Evolutionary conservation across 2,888 invertebrate species (phyloP), one percentile per base, ranked within the genome.

Genomic region (Hoplodrina ambigua): DNA sequence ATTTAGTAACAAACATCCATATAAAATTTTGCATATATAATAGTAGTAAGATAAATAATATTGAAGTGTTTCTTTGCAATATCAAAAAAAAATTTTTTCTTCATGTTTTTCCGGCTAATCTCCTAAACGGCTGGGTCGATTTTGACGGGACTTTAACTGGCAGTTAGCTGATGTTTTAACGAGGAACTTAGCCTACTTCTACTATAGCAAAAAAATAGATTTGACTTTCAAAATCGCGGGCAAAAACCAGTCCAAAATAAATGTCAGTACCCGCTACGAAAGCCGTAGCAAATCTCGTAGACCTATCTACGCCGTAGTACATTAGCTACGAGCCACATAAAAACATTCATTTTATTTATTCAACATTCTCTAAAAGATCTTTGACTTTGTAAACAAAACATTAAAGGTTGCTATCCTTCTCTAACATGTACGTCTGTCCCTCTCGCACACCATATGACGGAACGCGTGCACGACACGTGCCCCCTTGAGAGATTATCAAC

Each of bases 391-490:
- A 81, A 80, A 75, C 78, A 82, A 72, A 73, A 61, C 44, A 73
- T 75, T 52, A 72, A 10, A 0, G 17, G 19, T 44, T 50, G 41
- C 60, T 46, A 5, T 69, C 57, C n/a, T 54, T 71, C 59, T 72
- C 66, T 73, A n/a, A 20, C 67, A 33, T 5, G 56, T 78, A 54
- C 11, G 0, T 2, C 41, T 4, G 25, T 88, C 88, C 66, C 83
- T 41, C 72, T 87, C 86, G 69, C 81, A 77, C 86, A 86, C 82
- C 90, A 87, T 84, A 86, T 88, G 90, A 79, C 86, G 83, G 58
- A 67, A 59, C 87, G 78, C 90, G 89, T 86, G 89, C 8, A 70
- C 11, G 84, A 53, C 92, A 89, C 92, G 92, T 86, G 92, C 81
- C 83, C 83, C 86, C 87, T 87, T 78, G 54, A 63, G 66, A 80